Evolutionary conservation across 2,888 invertebrate genomes (phyloP), one percentile per base, ranked within the genome.

Genomic region (Myathropa florea): DNA sequence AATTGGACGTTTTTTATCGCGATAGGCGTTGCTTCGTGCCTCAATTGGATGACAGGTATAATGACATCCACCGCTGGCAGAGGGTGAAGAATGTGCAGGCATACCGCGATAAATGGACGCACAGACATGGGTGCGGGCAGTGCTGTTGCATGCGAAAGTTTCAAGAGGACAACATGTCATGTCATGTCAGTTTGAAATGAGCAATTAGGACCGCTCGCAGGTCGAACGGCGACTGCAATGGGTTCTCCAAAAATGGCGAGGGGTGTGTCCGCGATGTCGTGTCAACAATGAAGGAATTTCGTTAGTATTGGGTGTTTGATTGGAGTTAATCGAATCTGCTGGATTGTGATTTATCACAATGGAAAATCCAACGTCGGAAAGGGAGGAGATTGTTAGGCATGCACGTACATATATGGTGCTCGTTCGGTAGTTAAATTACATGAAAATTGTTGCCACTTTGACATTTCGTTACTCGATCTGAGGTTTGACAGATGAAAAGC

Each of bases 281-380:
- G 72, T 77, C 71, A 85, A 85, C 77, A 77, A 82, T 73, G 63
- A 78, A 85, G 85, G 82, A 85, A 85, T 85, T 77, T 85, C 46
- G 63, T 78, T 63, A 73, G 65, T 82, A 85, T 82, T 70, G 72
- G 85, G 85, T 85, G 85, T 85, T 68, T 71, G 77, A 81, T 68
- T 60, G 85, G 73, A 77, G 81, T 72, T 82, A 85, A 85, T 85
- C 73, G 85, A 77, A 85, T 78, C 61, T 73, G 68, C 59, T 82
- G 60, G 53, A 72, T 73, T 73, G 68, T 70, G 60, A 70, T 78
- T 85, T 73, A 78, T 82, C 39, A 73, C 68, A 63, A 33, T 64
- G 36, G 23, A 21, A n/a, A 36, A 72, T 24, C 24, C 57, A 39
- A 24, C 33, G 55, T 6, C 6, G 14, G 57, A 24, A 53, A 10